Evolutionary conservation across 1,140 invertebrate species (phyloP).

Genomic region (Melipona quadrifasciata): DNA sequence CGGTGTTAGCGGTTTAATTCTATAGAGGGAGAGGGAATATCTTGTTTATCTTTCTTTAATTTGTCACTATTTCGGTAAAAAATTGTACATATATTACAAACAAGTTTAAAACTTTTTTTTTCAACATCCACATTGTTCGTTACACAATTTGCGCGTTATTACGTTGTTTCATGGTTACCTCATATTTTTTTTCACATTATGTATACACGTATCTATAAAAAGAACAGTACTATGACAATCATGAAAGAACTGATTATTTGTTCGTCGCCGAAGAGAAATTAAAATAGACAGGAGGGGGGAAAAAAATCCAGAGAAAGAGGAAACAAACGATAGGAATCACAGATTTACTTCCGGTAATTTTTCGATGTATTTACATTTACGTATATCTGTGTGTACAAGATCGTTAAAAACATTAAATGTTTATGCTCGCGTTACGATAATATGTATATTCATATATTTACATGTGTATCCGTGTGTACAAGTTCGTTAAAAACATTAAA

Average conservation of each 20-base stretch:
- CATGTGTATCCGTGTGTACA: constrained; percentile 78
- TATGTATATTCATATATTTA: constrained; percentile 79
- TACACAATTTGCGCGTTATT: constrained; percentile 21
- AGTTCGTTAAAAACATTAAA: constrained; percentile 80
- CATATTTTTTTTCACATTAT: constrained; percentile 4
- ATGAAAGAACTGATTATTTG: background rate
- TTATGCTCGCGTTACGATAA: constrained; percentile 78
- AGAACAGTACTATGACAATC: constrained; percentile 13
- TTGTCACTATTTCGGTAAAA: constrained; percentile 19
- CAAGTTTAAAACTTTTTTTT: constrained; percentile 27
- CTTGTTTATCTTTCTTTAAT: constrained; percentile 3
- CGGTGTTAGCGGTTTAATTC: background rate
- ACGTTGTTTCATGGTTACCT: background rate
- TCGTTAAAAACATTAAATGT: constrained; percentile 81
- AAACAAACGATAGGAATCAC: constrained; percentile 52
- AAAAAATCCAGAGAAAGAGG: constrained; percentile 49
- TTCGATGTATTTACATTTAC: constrained; percentile 80
- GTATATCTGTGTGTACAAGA: constrained; percentile 80
- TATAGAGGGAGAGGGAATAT: background rate
- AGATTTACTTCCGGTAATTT: constrained; percentile 73
- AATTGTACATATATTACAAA: constrained; percentile 44
- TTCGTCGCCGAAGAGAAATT: background rate
- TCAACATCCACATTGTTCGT: constrained; percentile 23
- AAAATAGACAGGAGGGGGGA: background rate
- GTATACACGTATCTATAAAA: background rate